Evolutionary conservation across 2,797 vertebrate species (phyloP).

Genomic region (Potorous gilbertii): DNA sequence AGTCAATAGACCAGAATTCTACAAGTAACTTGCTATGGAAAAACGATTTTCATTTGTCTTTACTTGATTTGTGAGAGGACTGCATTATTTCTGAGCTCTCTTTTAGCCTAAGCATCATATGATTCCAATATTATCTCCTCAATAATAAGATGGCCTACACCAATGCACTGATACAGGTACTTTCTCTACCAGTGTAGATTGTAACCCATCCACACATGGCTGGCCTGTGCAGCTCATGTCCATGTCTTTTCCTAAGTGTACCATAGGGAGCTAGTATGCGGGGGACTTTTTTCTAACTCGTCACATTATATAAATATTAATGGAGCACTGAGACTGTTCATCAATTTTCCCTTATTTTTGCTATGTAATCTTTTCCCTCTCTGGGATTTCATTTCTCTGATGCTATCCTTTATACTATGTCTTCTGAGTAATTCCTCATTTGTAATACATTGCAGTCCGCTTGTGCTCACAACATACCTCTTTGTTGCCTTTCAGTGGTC

Average conservation of each 20-base stretch:
- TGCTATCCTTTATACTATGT: not conserved
- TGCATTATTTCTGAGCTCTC: not conserved
- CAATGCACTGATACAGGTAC: not conserved
- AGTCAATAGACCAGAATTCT: not conserved
- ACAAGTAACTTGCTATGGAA: not conserved
- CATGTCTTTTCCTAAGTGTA: not conserved
- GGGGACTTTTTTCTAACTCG: not conserved
- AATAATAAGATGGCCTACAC: not conserved
- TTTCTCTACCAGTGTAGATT: not conserved
- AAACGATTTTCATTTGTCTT: not conserved
- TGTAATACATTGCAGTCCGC: not conserved
- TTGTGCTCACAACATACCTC: not conserved
- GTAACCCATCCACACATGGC: not conserved
- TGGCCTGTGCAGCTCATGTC: not conserved
- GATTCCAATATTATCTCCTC: not conserved
- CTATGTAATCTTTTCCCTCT: not conserved
- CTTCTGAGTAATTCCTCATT: not conserved
- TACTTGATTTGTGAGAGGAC: not conserved
- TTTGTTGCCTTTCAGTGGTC: not conserved
- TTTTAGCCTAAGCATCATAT: not conserved
- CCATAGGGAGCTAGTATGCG: not conserved
- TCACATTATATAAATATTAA: not conserved
- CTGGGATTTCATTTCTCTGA: not conserved
- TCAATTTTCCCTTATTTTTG: not conserved
- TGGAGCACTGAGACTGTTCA: not conserved